Evolutionary conservation across 2,797 vertebrate genomes (phyloP), one percentile per base, ranked within the genome.

Genomic region (Sebastes diaconus): DNA sequence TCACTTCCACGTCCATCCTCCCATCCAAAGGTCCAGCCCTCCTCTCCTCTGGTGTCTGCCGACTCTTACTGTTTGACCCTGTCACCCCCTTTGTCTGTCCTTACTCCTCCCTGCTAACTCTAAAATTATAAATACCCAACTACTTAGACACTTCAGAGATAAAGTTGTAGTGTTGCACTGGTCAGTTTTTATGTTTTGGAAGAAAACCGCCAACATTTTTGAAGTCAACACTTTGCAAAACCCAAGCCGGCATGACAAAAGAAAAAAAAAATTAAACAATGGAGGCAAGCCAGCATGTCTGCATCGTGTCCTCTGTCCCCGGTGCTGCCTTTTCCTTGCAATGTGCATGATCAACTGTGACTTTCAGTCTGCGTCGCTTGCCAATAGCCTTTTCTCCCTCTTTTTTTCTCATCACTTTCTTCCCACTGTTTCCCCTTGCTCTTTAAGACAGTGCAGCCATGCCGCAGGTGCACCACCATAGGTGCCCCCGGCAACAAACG

Each of bases 311-410:
- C 78, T 80, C 57, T 73, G 81, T 87, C 73, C 75, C 77, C 8
- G 64, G 75, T 66, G 74, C 64, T 77, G 66, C 60, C 30, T 64
- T 85, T 83, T 81, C 29, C 36, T 77, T 76, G 73, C 86, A 85
- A 86, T 84, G 81, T 87, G 88, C 84, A 75, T 74, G 54, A 86
- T 90, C 84, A 88, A 84, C 75, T 87, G 66, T 86, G 83, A 89
- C 88, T 83, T 76, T 63, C 27, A 24, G 64, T 73, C 57, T 67
- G 36, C 34, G 80, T 55, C 4, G 1, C 74, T 81, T 81, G 83
- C 83, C 80, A 89, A 55, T 58, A 75, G 32, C 39, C 67, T 6
- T 25, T 20, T 50, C 42, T 50, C 42, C 36, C 79, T 42, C 22
- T 14, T 46, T 54, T 52, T 83, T 74, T 83, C 22, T 58, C 27